Base-by-base conservation (phyloP, 2,888 invertebrate genomes). In the Diachrysia chrysitis region DNA sequence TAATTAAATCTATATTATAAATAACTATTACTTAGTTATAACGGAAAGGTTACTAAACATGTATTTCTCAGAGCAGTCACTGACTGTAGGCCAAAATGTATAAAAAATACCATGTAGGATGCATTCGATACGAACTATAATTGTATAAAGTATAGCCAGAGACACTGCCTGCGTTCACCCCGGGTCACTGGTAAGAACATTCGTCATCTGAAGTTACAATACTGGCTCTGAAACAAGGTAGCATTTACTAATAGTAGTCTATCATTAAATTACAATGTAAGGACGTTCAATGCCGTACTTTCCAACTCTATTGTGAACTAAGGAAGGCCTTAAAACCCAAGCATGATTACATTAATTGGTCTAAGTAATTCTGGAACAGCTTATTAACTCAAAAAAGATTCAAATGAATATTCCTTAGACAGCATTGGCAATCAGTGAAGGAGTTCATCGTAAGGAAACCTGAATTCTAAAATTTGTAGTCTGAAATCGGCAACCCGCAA, bases 1-100 rank as follows among this genome's bases (percentile, higher is more conserved):
- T 81, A 71, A 67, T 74, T 71, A 77, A 35, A 66, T 72, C 71
- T 81, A 82, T 63, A 76, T 74, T 73, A 79, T 78, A 74, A 84
- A 85, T 83, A 85, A 73, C 71, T 74, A 81, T 76, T 75, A 82
- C 79, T 81, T 82, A 83, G 78, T 67, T 72, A 74, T 77, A 81
- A 77, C 63, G 54, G 73, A 63, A 83, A 83, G 78, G 83, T 85
- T 85, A 81, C 74, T n/a, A 65, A 76, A 72, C 64, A 59, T 62
- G 48, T 76, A 66, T 51, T 59, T 58, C 46, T 65, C 48, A 48
- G 19, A n/a, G 37, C 70, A 80, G 74, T 71, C 76, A 59, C 67
- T 42, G 63, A 60, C 37, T 71, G 58, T 76, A 70, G 65, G 71
- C 69, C 73, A 42, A 58, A 69, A 56, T 64, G 66, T 77, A 66